These are phyloP conservation scores for Drosophila subquinaria DNA, from an alignment of 2,888 invertebrate genomes.

Conservation along the genomic window DNA sequence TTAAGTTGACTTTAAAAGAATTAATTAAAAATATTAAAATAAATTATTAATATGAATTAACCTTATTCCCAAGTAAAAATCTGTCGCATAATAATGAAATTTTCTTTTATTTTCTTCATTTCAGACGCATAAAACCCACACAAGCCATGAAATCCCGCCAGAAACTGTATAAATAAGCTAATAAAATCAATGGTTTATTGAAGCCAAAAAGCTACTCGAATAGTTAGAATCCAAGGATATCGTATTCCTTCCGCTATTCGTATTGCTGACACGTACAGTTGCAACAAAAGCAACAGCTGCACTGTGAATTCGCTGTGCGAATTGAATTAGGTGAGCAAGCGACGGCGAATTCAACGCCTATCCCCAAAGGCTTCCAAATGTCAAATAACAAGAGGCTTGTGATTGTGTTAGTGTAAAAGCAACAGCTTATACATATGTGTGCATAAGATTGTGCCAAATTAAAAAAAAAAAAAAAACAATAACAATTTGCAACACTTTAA, in stretches of 20 bases:
- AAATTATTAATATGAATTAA: background rate
- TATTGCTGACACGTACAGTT: slow-evolving; percentile 58
- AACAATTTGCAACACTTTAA: slow-evolving; percentile 12
- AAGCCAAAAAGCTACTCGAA: slow-evolving; percentile 25
- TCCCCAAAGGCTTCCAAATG: slow-evolving; percentile 39
- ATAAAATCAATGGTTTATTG: slow-evolving; percentile 40
- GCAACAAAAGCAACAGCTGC: slow-evolving; percentile 27
- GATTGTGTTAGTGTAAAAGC: slow-evolving; percentile 30
- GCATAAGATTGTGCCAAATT: slow-evolving; percentile 31
- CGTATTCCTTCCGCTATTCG: slow-evolving; percentile 25
- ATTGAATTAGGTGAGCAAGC: slow-evolving; percentile 57
- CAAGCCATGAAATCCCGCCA: slow-evolving; percentile 34
- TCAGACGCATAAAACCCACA: slow-evolving; percentile 33
- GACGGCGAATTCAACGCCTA: slow-evolving; percentile 28
- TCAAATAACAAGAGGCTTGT: slow-evolving; percentile 26
- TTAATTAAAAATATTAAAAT: too few relatives aligned
- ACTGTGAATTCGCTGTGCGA: slow-evolving; percentile 26
- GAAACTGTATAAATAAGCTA: slow-evolving; percentile 27
- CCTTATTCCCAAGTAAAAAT: background rate
- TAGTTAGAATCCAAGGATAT: slow-evolving; percentile 7
- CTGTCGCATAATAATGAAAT: slow-evolving; percentile 5
- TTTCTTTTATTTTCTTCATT: slow-evolving; percentile 30
- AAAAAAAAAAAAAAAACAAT: slow-evolving; percentile 18
- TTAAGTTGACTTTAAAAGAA: too few relatives aligned
- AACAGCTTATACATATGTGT: slow-evolving; percentile 15